Percentiles rank a stretch among this genome's conserved stretches.
These are phyloP conservation scores for Delphinus delphis DNA, from an alignment of 2,113 vertebrate species.

Conservation along the genomic window DNA sequence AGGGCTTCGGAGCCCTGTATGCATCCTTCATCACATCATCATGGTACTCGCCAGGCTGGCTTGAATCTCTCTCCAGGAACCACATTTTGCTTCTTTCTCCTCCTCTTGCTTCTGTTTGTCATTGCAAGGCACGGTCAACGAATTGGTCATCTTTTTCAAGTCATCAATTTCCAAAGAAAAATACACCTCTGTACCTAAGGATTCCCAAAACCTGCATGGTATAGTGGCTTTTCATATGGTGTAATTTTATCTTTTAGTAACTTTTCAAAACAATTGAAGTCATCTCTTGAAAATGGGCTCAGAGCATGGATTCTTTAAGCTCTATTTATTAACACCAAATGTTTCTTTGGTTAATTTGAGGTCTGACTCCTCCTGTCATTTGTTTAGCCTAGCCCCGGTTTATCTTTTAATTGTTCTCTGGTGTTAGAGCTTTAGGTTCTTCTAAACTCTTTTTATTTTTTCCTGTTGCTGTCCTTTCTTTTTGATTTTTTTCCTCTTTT, in stretches of 20 bases:
- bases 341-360: background rate
- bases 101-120: slow-evolving; percentile 94
- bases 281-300: slow-evolving; percentile 91
- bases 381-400: background rate
- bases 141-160: slow-evolving; percentile 90
- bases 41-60: slow-evolving; percentile 88
- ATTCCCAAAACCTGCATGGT: slow-evolving; percentile 89
- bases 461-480: background rate
- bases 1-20: slow-evolving; percentile 91
- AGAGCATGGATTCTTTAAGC: slow-evolving; percentile 88
- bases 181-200: slow-evolving; percentile 88
- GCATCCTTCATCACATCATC: slow-evolving; percentile 86
- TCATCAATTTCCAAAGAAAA: slow-evolving; percentile 79
- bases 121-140: slow-evolving; percentile 89
- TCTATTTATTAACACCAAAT: background rate
- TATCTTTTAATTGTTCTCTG: background rate
- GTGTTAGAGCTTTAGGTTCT: background rate
- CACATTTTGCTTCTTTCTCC: slow-evolving; percentile 89
- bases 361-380: background rate
- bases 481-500: background rate
- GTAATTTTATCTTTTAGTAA: slow-evolving; percentile 89
- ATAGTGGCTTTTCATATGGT: slow-evolving; percentile 89
- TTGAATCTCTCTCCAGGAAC: slow-evolving; percentile 88
- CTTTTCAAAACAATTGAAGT: slow-evolving; percentile 92
- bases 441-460: background rate